Evolutionary conservation across 2,888 invertebrate genomes (phyloP).

Genomic region (Sinotaia quadrata): DNA sequence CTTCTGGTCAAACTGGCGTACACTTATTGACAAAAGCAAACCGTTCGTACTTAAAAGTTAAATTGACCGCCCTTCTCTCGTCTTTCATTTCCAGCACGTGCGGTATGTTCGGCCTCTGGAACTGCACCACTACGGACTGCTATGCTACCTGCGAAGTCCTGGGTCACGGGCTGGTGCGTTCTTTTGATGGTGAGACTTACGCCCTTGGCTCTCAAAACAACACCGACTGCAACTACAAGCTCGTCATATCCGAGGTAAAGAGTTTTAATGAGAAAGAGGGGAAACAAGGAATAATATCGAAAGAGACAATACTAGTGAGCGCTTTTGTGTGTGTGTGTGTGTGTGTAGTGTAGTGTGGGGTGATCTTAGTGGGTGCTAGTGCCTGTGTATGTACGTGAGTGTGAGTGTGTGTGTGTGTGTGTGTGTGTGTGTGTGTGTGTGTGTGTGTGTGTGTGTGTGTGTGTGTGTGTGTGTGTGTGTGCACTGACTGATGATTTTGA

Average conservation of each 20-base stretch:
- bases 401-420: background rate
- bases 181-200: constrained; percentile 55
- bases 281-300: no score
- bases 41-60: no score
- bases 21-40: no score
- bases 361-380: background rate
- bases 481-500: background rate
- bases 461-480: background rate
- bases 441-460: background rate
- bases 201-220: constrained; percentile 33
- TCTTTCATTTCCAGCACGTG: constrained; percentile 44
- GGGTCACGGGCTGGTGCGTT: constrained; percentile 50
- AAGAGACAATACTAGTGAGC: no score
- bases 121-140: constrained; percentile 46
- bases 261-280: no score
- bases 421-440: background rate
- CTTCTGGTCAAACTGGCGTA: no score
- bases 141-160: constrained; percentile 46
- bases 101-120: constrained; percentile 47
- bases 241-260: constrained; percentile 41
- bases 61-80: background rate
- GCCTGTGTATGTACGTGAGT: no score
- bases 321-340: no score
- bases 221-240: constrained; percentile 43
- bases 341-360: no score